Percentiles rank a stretch among this genome's conserved stretches.
Evolutionary conservation across 2,797 vertebrate genomes (phyloP).

Genomic region (Mus caroli): DNA sequence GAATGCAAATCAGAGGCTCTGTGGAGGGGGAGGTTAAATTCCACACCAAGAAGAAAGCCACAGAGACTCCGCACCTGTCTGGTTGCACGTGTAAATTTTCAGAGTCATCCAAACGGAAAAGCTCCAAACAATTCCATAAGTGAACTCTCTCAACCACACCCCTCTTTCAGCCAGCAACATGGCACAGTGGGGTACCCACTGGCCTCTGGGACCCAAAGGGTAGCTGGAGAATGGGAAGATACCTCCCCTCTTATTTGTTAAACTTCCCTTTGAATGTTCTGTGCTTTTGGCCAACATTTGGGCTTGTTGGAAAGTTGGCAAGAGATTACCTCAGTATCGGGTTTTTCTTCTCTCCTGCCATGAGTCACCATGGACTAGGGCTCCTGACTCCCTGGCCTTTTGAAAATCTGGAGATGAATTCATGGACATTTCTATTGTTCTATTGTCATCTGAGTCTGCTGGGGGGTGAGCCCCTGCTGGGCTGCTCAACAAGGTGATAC

Average conservation of each 20-base stretch:
- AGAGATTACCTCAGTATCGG: slow-evolving; percentile 13
- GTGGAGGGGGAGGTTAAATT: background rate
- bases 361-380: slow-evolving; percentile 14
- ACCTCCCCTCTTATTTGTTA: background rate
- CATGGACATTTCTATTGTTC: slow-evolving; percentile 22
- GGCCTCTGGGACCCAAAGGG: background rate
- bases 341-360: slow-evolving; percentile 49
- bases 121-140: slow-evolving; percentile 17
- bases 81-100: background rate
- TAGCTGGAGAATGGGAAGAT: background rate
- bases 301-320: slow-evolving; percentile 41
- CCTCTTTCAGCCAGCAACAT: background rate
- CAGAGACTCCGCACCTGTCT: background rate
- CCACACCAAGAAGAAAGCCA: background rate
- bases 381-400: slow-evolving; percentile 34
- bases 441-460: background rate
- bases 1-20: slow-evolving; percentile 34
- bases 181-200: background rate
- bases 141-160: background rate
- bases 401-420: slow-evolving; percentile 60
- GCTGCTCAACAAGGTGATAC: background rate
- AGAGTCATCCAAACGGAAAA: slow-evolving; percentile 2
- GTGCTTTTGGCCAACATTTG: slow-evolving; percentile 13
- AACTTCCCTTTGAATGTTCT: slow-evolving; percentile 58
- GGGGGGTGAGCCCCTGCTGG: background rate